A percentile compares a stretch with the other conserved stretches of the same genome.
These are phyloP conservation scores for Edolisoma coerulescens DNA, from an alignment of 2,113 vertebrate genomes.

Conservation along the genomic window DNA sequence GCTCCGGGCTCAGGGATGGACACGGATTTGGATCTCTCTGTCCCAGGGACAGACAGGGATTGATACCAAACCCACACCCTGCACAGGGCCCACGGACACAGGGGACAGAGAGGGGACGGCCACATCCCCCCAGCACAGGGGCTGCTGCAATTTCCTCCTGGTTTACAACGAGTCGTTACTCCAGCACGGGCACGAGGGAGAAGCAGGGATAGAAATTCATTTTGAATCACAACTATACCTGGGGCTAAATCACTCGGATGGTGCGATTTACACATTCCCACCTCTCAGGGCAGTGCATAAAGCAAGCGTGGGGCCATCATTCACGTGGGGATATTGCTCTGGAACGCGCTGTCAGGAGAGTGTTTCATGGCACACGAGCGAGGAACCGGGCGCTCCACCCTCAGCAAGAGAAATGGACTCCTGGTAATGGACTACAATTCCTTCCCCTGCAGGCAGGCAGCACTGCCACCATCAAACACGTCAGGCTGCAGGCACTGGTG, in stretches of 20 bases:
- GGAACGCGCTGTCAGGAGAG: not conserved
- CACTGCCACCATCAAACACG: not conserved
- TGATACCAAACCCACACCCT: accelerated
- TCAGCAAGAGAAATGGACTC: not conserved
- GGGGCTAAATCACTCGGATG: not conserved
- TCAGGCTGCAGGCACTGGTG: not conserved
- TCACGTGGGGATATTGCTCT: not conserved
- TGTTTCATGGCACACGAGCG: not conserved
- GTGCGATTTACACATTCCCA: conserved; percentile 13
- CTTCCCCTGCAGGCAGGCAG: not conserved
- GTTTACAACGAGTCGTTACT: not conserved
- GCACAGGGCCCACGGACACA: accelerated
- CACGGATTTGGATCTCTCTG: not conserved
- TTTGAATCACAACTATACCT: not conserved
- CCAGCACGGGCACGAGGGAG: not conserved
- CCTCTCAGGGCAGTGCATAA: conserved; percentile 3
- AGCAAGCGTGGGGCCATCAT: not conserved
- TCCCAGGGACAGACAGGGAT: not conserved
- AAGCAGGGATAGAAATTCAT: not conserved
- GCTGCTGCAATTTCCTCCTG: not conserved
- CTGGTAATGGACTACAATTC: not conserved
- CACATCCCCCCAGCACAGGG: not conserved
- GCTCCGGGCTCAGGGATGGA: not conserved
- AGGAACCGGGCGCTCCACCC: not conserved
- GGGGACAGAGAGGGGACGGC: not conserved